Conservation (phyloP, 2,888 invertebrate genomes). For the Adineta ricciae region DNA sequence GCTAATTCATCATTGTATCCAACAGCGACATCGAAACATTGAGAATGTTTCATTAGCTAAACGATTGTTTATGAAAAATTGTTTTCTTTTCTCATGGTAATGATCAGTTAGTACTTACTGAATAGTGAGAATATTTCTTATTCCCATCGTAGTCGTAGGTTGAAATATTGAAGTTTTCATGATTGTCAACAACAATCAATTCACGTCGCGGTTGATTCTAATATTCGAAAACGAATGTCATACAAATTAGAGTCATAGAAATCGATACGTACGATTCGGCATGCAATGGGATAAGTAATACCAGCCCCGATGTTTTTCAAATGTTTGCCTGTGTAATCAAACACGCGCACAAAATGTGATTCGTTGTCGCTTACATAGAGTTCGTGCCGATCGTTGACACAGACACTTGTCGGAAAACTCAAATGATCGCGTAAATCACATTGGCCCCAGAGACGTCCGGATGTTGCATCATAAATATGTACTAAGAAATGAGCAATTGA, state of each 20-base stretch:
- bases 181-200: conserved; percentile 15
- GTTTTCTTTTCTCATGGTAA: background rate
- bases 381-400: conserved; percentile 19
- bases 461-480: conserved; percentile 14
- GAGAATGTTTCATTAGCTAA: conserved; percentile 20
- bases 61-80: background rate
- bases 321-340: conserved; percentile 18
- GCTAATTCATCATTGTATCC: conserved; percentile 20
- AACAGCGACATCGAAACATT: conserved; percentile 20
- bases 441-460: background rate
- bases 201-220: conserved; percentile 18
- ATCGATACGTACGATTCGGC: background rate
- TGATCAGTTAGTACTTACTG: background rate
- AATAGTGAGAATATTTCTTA: conserved; percentile 15
- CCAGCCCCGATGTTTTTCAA: conserved; percentile 7
- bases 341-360: conserved; percentile 22
- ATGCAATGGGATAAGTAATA: conserved; percentile 7
- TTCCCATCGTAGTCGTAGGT: conserved; percentile 16
- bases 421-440: conserved; percentile 16
- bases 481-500: background rate
- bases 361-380: conserved; percentile 21
- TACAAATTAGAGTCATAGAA: background rate
- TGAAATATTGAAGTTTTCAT: conserved; percentile 21
- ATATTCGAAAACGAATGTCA: background rate
- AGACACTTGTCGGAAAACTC: conserved; percentile 21